Evolutionary conservation across 2,888 invertebrate species (phyloP), one percentile per base, ranked within the genome.

Genomic region (Noctua janthe): DNA sequence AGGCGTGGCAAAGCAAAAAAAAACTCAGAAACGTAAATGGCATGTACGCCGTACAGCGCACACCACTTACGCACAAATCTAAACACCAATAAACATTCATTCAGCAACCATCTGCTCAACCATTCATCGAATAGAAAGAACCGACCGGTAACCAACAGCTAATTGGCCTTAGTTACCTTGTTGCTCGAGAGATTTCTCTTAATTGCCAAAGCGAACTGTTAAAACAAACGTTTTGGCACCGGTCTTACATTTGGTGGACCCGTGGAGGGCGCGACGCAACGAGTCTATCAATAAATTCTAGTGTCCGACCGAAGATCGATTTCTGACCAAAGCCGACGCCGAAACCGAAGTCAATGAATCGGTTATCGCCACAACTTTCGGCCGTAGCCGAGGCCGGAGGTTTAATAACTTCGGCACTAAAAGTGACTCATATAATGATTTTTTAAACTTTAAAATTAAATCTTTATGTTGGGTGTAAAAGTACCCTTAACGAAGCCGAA

Each of bases 221-320:
- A 83, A 89, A 87, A 88, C 88, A 87, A 87, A 88, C 74, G 66
- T 85, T 85, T 88, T 85, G 84, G 84, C 87, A 85, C 85, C 82
- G 76, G 49, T n/a, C 29, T 66, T 59, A 56, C 71, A 84, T 78
- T 76, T 69, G 15, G 74, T 69, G 35, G 71, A 64, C 17, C 17
- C 62, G 29, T 35, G 1, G 35, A 80, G 84, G 79, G 70, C 81
- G 74, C 74, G 70, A 43, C 78, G 67, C 70, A 86, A 86, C 80
- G 77, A 81, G 78, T 88, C 67, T 72, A 78, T 82, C 82, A 64
- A 73, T 70, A 72, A 79, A 78, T 47, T 17, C 8, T 69, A 47
- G 69, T 29, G 69, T 47, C 8, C n/a, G 47, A 39, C 17, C 23
- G 3, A 49, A 69, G 15, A 0, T 8, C 35, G 35, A 35, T 66